These are phyloP conservation scores for Actinia equina DNA, from an alignment of 64 coral and sea anemone species.

Conservation along the genomic window DNA sequence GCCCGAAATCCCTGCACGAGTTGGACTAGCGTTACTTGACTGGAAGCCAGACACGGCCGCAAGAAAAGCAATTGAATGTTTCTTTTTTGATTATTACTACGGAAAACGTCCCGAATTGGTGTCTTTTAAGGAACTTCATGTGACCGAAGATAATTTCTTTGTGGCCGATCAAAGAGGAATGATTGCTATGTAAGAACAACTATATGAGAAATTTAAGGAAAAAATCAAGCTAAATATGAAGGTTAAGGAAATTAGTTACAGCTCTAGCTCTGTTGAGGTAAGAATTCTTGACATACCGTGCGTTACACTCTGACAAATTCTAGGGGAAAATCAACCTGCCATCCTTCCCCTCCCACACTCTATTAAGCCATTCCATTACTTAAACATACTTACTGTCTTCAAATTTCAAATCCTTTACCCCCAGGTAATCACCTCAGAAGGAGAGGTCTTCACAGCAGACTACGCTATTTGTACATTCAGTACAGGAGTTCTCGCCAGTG, in stretches of 20 bases:
- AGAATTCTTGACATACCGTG: neutral
- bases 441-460: conserved; percentile 22
- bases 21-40: conserved; percentile 31
- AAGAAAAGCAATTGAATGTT: conserved; percentile 41
- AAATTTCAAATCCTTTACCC: no score
- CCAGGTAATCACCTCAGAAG: conserved; percentile 8
- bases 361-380: no score
- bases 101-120: conserved; percentile 14
- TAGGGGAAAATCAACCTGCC: no score
- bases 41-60: conserved; percentile 24
- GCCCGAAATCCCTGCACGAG: conserved; percentile 24
- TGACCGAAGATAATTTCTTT: conserved; percentile 1
- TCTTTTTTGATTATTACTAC: conserved; percentile 26
- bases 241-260: conserved; percentile 21
- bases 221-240: neutral
- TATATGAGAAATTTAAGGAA: neutral
- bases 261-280: neutral
- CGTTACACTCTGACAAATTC: neutral
- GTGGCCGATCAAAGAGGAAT: conserved; percentile 21
- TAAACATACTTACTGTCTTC: no score
- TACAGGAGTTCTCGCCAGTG: conserved; percentile 41
- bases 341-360: no score
- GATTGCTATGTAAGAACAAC: conserved; percentile 8
- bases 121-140: conserved; percentile 5
- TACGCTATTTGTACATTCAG: conserved; percentile 48